Evolutionary conservation across 2,888 invertebrate genomes (phyloP).

Genomic region (Eurois occulta): DNA sequence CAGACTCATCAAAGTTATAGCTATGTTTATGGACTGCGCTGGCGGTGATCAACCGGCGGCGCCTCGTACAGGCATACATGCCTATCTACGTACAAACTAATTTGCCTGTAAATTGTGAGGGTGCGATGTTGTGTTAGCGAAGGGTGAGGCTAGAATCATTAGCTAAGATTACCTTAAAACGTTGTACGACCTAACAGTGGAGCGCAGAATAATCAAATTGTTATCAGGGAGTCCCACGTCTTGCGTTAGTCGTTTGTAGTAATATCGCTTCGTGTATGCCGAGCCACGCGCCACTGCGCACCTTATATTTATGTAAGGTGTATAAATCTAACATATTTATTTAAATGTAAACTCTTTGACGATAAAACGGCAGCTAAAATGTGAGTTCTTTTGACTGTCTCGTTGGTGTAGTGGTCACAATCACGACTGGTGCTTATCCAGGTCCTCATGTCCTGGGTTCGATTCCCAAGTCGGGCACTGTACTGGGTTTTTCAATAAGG

Average conservation of each 20-base stretch:
- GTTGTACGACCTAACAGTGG: constrained; percentile 66
- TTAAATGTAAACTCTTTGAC: constrained; percentile 45
- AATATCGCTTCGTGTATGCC: constrained; percentile 76
- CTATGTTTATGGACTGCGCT: constrained; percentile 44
- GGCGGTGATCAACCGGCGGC: constrained; percentile 65
- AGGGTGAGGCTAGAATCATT: constrained; percentile 78
- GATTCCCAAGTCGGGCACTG: background rate
- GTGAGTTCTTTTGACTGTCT: background rate
- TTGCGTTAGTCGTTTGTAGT: constrained; percentile 70
- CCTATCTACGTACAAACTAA: constrained; percentile 75
- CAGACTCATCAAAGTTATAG: constrained; percentile 52
- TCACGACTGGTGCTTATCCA: background rate
- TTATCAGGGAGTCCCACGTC: constrained; percentile 79
- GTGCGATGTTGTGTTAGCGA: constrained; percentile 78
- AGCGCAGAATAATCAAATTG: constrained; percentile 81
- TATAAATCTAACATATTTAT: constrained; percentile 57
- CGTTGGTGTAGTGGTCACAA: background rate
- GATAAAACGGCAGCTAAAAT: constrained; percentile 9
- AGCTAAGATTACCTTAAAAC: constrained; percentile 79
- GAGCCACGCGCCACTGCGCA: constrained; percentile 72
- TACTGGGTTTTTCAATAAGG: background rate
- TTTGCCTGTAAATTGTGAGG: constrained; percentile 78
- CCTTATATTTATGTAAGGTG: constrained; percentile 61
- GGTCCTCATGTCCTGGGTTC: background rate
- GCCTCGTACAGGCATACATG: constrained; percentile 55